Percentiles rank a stretch among this genome's conserved stretches.
These are phyloP conservation scores for Apotomis betuletana DNA, from an alignment of 2,888 invertebrate species.

Conservation along the genomic window DNA sequence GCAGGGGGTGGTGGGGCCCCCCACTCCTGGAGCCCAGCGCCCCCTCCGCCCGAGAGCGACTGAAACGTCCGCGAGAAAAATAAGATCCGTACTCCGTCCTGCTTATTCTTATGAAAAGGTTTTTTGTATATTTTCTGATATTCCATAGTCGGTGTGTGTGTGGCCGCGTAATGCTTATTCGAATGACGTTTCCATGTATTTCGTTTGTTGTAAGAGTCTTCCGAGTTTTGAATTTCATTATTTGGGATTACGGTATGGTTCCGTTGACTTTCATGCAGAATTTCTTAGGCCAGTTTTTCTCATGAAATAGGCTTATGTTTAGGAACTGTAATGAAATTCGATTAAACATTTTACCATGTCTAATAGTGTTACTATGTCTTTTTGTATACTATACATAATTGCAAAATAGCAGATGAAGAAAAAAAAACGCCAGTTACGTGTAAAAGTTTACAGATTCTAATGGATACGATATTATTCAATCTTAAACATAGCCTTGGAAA, in stretches of 20 bases:
- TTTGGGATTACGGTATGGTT: constrained; percentile 7
- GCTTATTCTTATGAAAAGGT: constrained; percentile 81
- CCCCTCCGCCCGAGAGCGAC: constrained; percentile 71
- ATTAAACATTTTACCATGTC: no score
- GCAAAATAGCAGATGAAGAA: background rate
- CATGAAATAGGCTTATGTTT: no score
- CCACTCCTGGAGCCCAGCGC: constrained; percentile 57
- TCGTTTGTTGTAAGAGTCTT: constrained; percentile 7
- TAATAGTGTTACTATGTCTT: no score
- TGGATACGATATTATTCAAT: constrained; percentile 27
- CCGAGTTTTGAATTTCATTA: background rate
- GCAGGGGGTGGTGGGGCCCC: constrained; percentile 74
- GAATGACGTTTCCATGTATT: constrained; percentile 53
- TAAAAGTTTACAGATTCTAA: background rate
- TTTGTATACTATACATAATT: no score
- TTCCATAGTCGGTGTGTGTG: constrained; percentile 69
- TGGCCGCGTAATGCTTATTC: constrained; percentile 65
- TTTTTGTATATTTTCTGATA: constrained; percentile 80
- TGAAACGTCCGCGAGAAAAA: constrained; percentile 84
- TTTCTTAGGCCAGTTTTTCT: no score
- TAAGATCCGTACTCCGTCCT: constrained; percentile 82
- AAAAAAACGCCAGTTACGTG: background rate
- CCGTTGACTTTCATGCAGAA: background rate
- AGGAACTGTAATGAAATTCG: no score
- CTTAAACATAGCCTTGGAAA: constrained; percentile 84